Conservation (phyloP, 2,888 invertebrate genomes). For the Elegia similella region DNA sequence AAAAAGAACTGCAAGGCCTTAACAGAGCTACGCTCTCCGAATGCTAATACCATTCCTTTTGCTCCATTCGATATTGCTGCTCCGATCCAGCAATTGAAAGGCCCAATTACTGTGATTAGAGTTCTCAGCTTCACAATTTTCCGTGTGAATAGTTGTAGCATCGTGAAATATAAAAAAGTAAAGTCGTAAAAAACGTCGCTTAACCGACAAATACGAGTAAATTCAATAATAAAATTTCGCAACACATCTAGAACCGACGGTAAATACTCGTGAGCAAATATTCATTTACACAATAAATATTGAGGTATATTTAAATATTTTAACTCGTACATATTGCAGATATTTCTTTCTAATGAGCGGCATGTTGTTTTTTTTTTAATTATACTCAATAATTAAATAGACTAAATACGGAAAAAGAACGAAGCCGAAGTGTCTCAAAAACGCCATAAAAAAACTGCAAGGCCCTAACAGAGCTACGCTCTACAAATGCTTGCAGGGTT, state of each 20-base stretch:
- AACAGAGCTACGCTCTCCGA: conserved; percentile 2
- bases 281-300: too few species aligned
- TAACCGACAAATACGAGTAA: too few species aligned
- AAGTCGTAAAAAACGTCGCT: neutral
- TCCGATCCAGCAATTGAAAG: conserved; percentile 40
- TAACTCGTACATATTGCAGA: too few species aligned
- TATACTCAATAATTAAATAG: too few species aligned
- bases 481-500: conserved; percentile 28
- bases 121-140: neutral
- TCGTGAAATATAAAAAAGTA: neutral
- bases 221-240: too few species aligned
- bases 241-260: too few species aligned
- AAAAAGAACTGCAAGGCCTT: neutral
- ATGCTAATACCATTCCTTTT: conserved; percentile 36
- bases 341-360: too few species aligned
- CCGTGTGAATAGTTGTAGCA: neutral
- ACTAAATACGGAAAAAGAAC: too few species aligned
- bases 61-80: conserved; percentile 30
- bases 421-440: neutral
- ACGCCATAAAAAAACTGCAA: neutral
- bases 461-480: neutral
- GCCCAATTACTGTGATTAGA: conserved; percentile 36
- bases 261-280: too few species aligned
- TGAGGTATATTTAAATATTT: too few species aligned
- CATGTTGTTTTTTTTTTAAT: too few species aligned